Evolutionary conservation across 2,888 invertebrate species (phyloP).

Genomic region (Protonemura montana): DNA sequence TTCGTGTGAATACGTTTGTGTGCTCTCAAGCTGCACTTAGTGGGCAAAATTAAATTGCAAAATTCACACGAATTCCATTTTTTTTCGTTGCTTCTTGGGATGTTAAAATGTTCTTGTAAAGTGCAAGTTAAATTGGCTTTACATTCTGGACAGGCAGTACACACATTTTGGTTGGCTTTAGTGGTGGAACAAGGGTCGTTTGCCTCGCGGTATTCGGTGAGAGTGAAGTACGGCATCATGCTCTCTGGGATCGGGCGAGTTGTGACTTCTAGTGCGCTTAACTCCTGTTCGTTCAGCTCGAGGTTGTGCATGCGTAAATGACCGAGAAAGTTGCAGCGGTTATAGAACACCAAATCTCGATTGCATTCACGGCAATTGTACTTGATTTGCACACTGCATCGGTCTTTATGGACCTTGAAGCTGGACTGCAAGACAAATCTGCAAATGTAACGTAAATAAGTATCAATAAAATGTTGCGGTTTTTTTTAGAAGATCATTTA

Average conservation of each 20-base stretch:
- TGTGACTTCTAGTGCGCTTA: neutral
- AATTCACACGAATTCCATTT: neutral
- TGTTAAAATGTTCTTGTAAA: neutral
- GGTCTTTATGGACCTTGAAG: neutral
- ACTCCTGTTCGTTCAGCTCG: constrained; percentile 18
- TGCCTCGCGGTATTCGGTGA: neutral
- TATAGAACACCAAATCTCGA: constrained; percentile 31
- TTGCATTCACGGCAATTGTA: constrained; percentile 33
- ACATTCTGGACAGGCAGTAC: neutral
- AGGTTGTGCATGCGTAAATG: constrained; percentile 39
- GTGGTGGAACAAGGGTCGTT: neutral
- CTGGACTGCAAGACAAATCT: constrained; percentile 26
- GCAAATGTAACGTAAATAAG: neutral
- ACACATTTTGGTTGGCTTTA: neutral
- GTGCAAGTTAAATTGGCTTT: neutral
- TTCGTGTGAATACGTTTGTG: constrained; percentile 25
- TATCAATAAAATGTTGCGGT: no score
- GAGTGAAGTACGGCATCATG: neutral
- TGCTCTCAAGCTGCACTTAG: constrained; percentile 8
- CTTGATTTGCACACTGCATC: constrained; percentile 13
- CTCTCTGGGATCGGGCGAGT: neutral
- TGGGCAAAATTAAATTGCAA: constrained; percentile 31
- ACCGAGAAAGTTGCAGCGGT: constrained; percentile 39
- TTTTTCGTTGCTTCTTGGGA: neutral
- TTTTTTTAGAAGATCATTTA: no score